Base-by-base conservation (phyloP, 2,797 vertebrate genomes). In the Adelosebastes latens region DNA sequence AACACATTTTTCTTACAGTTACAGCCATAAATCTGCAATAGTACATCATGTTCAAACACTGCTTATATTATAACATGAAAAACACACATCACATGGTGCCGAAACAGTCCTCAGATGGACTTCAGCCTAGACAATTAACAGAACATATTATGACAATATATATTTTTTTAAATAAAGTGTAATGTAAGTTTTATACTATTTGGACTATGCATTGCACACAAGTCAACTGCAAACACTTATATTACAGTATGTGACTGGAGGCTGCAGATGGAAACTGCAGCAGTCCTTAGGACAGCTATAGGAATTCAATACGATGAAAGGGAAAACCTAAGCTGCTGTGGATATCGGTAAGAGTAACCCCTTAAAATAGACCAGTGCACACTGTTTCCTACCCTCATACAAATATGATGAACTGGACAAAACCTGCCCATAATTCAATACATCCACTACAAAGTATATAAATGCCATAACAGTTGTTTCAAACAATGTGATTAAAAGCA, bases 261-360 rank as follows among this genome's bases (percentile, higher is more conserved):
- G 24, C 34, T 61, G 31, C 12, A 16, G 10, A 42, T 55, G 53
- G 31, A 24, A 63, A 60, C 66, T 18, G 14, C 24, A 63, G 32
- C 20, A 14, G 46, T 25, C 25, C 22, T 63, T 39, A 61, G n/a
- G 52, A 42, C 24, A 39, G 13, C 60, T 39, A 58, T 32, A 63
- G 66, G 60, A 65, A 52, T 72, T 71, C 29, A 67, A 52, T 75
- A 31, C 20, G 62, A 36, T 29, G 8, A 63, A 72, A 77, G 7
- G n/a, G 52, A 27, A 59, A 60, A 64, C 25, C 22, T 63, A 3
- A 22, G 29, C 32, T 65, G 31, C 31, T 70, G 11, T 60, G 60
- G 25, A 29, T 42, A 18, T 63, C 18, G 3, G 11, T 18, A 18
- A 46, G 55, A 59, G 5, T 36, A 31, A 31, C 20, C 36, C 11